Evolutionary conservation across 2,888 invertebrate species (phyloP).

Genomic region (Andrena dorsata): DNA sequence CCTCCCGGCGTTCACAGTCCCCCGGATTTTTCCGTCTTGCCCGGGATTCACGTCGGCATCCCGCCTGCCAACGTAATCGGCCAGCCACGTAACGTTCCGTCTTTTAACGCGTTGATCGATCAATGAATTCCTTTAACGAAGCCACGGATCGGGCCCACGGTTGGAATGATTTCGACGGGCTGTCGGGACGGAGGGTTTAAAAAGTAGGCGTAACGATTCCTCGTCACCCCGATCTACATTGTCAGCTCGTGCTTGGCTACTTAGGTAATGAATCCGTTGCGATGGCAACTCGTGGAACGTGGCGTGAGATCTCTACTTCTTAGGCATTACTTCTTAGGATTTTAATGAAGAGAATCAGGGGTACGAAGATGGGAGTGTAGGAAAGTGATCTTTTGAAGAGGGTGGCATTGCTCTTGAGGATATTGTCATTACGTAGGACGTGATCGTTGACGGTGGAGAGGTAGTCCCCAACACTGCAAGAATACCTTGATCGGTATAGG

Average conservation of each 20-base stretch:
- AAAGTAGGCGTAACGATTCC: background rate
- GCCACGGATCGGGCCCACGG: background rate
- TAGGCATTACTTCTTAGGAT: too few relatives aligned
- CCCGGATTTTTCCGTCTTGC: slow-evolving; percentile 50
- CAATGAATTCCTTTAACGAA: slow-evolving; percentile 23
- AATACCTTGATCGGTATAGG: too few relatives aligned
- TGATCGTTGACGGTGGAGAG: too few relatives aligned
- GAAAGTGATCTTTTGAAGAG: too few relatives aligned
- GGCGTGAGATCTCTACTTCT: too few relatives aligned
- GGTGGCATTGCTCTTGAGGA: too few relatives aligned
- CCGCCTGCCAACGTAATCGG: slow-evolving; percentile 38
- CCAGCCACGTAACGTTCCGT: slow-evolving; percentile 3
- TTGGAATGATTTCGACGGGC: background rate
- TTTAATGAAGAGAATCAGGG: too few relatives aligned
- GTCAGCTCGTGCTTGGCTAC: background rate
- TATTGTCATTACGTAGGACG: too few relatives aligned
- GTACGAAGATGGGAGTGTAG: too few relatives aligned
- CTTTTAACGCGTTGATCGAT: slow-evolving; percentile 29
- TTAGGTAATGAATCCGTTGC: too few relatives aligned
- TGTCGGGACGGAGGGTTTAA: slow-evolving; percentile 3
- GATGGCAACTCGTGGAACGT: too few relatives aligned
- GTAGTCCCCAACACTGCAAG: too few relatives aligned
- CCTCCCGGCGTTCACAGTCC: slow-evolving; percentile 52
- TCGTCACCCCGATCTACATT: background rate
- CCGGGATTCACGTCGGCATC: slow-evolving; percentile 49